These are phyloP conservation scores for Prosopocoilus inquinatus DNA, from an alignment of 2,888 invertebrate genomes.

Conservation along the genomic window DNA sequence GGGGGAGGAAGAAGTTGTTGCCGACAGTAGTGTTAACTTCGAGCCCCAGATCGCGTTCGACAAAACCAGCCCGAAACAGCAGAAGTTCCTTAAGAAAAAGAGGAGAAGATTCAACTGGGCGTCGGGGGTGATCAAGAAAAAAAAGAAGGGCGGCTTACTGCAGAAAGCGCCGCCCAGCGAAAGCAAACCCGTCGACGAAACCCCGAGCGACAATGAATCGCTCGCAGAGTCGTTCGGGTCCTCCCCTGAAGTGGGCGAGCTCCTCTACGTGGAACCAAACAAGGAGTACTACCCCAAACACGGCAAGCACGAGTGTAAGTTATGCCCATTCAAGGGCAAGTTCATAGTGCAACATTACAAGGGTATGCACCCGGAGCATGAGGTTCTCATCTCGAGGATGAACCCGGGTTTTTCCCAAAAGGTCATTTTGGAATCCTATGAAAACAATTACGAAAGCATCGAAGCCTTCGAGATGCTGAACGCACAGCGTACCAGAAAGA, in stretches of 20 bases:
- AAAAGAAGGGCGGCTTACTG: conserved; percentile 41
- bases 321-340: conserved; percentile 60
- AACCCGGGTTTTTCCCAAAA: conserved; percentile 53
- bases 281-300: conserved; percentile 52
- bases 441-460: conserved; percentile 30
- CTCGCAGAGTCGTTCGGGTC: background rate
- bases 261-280: conserved; percentile 37
- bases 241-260: background rate
- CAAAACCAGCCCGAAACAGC: conserved; percentile 4
- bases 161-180: background rate
- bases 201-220: background rate
- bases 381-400: conserved; percentile 64
- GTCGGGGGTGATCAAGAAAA: conserved; percentile 41
- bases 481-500: conserved; percentile 7
- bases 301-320: conserved; percentile 56
- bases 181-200: conserved; percentile 2
- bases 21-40: conserved; percentile 27
- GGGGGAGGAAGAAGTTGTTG: conserved; percentile 27
- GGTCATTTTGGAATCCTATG: conserved; percentile 56
- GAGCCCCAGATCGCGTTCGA: background rate
- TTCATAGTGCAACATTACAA: conserved; percentile 68
- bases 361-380: conserved; percentile 61
- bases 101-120: conserved; percentile 30
- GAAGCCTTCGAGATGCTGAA: conserved; percentile 27
- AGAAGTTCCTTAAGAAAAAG: conserved; percentile 8